Base-by-base conservation (phyloP, 2,888 invertebrate species). In the Neelides folsomi region DNA sequence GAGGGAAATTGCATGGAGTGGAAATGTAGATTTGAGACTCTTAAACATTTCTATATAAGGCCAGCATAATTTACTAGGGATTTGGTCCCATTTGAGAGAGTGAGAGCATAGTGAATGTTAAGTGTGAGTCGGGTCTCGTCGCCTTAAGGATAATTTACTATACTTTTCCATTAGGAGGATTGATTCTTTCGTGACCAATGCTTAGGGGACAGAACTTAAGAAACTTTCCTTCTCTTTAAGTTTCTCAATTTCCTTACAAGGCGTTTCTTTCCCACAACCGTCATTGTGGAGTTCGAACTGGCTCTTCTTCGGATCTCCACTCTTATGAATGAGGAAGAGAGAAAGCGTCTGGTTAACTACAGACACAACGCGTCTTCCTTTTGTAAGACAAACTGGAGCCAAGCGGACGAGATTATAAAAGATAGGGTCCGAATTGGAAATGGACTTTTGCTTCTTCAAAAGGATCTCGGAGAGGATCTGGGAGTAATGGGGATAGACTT, bases 161-260 rank as follows among this genome's bases (percentile, higher is more conserved):
- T 61, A 61, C 64, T 64, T 62, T 64, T 64, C 64, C 64, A 64
- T 64, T 64, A 62, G 59, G 56, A 57, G 61, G 61, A 64, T 64
- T 62, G 62, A 64, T 61, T 64, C 64, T 62, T 64, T 63, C 58
- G 59, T 62, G 62, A 62, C 60, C 58, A 58, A 56, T 57, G 57
- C 55, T 50, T 48, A 51, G 47, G 51, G 49, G 43, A 44, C 48
- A 44, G 44, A 52, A 56, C 53, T 56, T 56, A 56, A 51, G 44
- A 47, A 56, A 47, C 41, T 49, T 48, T 48, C 39, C 13, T 34
- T 20, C 19, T 27, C 19, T n/a, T 18, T 42, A 8, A 15, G 19
- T 42, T 40, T n/a, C 15, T 19, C 15, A 18, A 18, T 42, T 18
- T 42, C 19, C 42, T 12, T 16, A 42, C 42, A 42, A 42, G 15